These are phyloP conservation scores for Amblyraja radiata DNA, from an alignment of 2,797 vertebrate genomes.

Conservation along the genomic window DNA sequence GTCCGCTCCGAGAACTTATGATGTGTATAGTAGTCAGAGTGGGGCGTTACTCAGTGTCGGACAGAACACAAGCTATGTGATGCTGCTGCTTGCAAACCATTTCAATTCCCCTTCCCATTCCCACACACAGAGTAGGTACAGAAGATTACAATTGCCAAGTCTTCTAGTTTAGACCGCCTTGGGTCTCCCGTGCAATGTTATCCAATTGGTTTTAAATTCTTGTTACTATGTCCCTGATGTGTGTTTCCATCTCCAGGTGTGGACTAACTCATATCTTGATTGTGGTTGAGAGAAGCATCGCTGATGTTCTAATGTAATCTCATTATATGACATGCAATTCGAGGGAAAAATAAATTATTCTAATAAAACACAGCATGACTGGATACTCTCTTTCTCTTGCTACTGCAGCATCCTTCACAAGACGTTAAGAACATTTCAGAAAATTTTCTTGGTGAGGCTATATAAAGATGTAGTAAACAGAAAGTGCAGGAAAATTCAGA, in stretches of 20 bases:
- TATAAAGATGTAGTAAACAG: neutral
- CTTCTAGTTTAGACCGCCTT: neutral
- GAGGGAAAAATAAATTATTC: neutral
- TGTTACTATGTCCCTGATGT: no score
- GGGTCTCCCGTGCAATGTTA: neutral
- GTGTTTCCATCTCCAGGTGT: no score
- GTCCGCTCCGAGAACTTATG: no score
- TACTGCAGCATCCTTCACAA: neutral
- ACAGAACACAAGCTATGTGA: no score
- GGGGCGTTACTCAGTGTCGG: no score
- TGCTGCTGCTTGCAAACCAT: no score
- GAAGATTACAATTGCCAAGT: neutral
- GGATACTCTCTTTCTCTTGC: neutral
- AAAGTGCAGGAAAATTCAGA: no score
- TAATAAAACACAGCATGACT: neutral
- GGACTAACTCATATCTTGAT: no score
- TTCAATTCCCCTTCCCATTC: no score
- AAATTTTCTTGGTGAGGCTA: neutral
- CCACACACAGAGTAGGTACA: neutral
- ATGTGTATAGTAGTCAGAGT: no score
- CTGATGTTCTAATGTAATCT: neutral
- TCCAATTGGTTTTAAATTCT: neutral
- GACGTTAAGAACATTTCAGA: neutral
- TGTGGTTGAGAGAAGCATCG: neutral
- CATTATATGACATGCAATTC: neutral